Base-by-base conservation (phyloP, 1,140 invertebrate genomes). In the Bombus superbus region DNA sequence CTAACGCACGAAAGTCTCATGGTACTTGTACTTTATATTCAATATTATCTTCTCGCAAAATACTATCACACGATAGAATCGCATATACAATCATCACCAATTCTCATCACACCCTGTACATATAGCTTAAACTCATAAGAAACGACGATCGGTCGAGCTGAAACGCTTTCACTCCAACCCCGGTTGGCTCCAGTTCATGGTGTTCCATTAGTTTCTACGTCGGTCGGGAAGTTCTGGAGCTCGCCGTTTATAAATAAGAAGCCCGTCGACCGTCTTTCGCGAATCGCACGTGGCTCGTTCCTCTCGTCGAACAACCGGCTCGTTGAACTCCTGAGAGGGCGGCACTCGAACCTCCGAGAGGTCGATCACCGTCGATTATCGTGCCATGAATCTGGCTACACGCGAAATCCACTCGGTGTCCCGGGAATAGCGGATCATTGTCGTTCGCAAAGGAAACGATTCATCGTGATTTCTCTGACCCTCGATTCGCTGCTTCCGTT, bases 301-400 rank as follows among this genome's bases (percentile, higher is more conserved):
- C 89, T 81, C 88, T 81, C 86, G 83, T 73, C 83, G 90, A 87
- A 90, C 90, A 92, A 91, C 87, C 88, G 88, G 91, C 91, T 92
- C 90, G 89, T 92, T 92, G 83, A 91, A 91, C 91, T 87, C 88
- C 83, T 88, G 89, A 90, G 89, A 90, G 86, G 83, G 89, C 89
- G 86, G 89, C 83, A 88, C 89, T 90, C 89, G 86, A 88, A 81
- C 86, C 86, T 81, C 83, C 78, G 76, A 87, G 89, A 90, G 89
- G 89, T 90, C 86, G 90, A 91, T 90, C 90, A 89, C 90, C 89
- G 90, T 91, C 89, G 87, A 90, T 91, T 91, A 91, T 91, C 89
- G 84, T 88, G 64, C 86, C 89, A 80, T 57, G 88, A 88, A 88
- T 86, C 90, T 88, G 77, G 57, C 78, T 88, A 72, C 78, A 79